Percentiles rank a stretch among this genome's conserved stretches.
These are phyloP conservation scores for Manduca sexta DNA, from an alignment of 1,140 invertebrate genomes.

Conservation along the genomic window DNA sequence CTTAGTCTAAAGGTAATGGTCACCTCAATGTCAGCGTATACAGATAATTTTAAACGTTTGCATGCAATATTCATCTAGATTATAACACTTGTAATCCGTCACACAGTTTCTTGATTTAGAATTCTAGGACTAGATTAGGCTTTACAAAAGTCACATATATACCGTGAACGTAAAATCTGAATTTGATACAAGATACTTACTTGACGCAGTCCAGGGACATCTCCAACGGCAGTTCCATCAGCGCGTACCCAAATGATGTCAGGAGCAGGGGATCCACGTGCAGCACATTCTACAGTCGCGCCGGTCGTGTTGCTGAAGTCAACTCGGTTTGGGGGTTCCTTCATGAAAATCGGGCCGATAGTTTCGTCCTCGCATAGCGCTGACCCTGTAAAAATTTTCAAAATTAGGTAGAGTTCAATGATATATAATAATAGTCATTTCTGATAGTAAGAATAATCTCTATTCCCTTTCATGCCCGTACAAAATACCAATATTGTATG, in stretches of 20 bases:
- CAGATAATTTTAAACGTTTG: too few relatives aligned
- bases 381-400: slow-evolving; percentile 42
- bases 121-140: too few relatives aligned
- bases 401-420: not conserved
- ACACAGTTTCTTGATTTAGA: too few relatives aligned
- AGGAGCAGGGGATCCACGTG: slow-evolving; percentile 90
- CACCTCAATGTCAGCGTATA: too few relatives aligned
- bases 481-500: too few relatives aligned
- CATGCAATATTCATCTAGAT: too few relatives aligned
- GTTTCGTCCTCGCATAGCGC: slow-evolving; percentile 79
- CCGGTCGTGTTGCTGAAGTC: slow-evolving; percentile 97
- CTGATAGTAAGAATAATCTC: too few relatives aligned
- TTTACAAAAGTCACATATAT: too few relatives aligned
- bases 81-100: too few relatives aligned
- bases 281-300: slow-evolving; percentile 92
- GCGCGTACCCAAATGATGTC: slow-evolving; percentile 93
- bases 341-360: slow-evolving; percentile 91
- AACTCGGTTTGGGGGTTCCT: slow-evolving; percentile 91
- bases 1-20: too few relatives aligned
- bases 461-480: too few relatives aligned
- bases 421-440: too few relatives aligned
- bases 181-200: slow-evolving; percentile 54
- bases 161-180: not conserved
- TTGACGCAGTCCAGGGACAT: slow-evolving; percentile 90
- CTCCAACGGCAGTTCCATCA: slow-evolving; percentile 91